Evolutionary conservation across 2,113 vertebrate species (phyloP), one percentile per base, ranked within the genome.

Genomic region (Furnarius figulus): DNA sequence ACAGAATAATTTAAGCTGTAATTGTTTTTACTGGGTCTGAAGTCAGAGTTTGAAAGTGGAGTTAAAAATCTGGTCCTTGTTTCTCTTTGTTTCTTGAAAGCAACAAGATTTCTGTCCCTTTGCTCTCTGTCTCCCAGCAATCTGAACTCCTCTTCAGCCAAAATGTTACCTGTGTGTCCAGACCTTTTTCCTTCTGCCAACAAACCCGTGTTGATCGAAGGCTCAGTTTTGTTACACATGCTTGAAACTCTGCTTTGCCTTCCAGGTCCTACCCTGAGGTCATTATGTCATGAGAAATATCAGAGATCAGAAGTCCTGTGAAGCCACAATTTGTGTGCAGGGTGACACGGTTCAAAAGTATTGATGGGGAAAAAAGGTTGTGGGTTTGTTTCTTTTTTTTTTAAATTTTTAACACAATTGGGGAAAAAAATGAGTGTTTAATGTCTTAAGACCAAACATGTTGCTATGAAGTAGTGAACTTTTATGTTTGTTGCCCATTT

Each of bases 361-460:
- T 30, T 35, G 30, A 42, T 22, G 30, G n/a, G 9, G 40, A 68
- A 50, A n/a, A 89, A 59, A 46, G 28, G 42, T 50, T 72, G 44
- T 20, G 12, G 2, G 0, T 30, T 25, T 12, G 7, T 16, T 23
- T 56, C 49, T 56, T 55, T 20, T 16, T 79, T 37, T 8, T 0
- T n/a, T n/a, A 40, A 8, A 22, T 65, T 83, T 70, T 44, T 71
- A 62, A 47, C 21, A n/a, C 1, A 0, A 1, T 89, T 72, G 78
- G 52, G 65, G 68, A 92, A 9, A 52, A 33, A 78, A 56, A 44
- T 66, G 37, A 73, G 14, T 70, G 55, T 24, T 92, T 76, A 71
- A 59, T 56, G 27, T 93, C 73, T 63, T 80, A 67, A 63, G 37
- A 79, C 33, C 63, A 82, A 90, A 31, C 42, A 27, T 28, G 44